Evolutionary conservation across 2,797 vertebrate species (phyloP).

Genomic region (Thalassophryne amazonica): DNA sequence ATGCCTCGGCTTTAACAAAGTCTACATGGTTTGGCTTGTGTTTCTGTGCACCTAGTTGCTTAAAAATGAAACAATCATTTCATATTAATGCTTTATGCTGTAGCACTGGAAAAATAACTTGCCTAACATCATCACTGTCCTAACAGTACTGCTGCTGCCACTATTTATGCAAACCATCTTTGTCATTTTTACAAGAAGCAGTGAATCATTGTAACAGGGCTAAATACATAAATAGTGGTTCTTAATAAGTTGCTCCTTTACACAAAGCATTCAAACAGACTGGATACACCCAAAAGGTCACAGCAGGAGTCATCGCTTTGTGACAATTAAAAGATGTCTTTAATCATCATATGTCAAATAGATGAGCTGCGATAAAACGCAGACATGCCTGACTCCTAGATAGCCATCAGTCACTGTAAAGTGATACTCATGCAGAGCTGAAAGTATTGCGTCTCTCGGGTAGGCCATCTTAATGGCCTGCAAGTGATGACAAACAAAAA

Average conservation of each 20-base stretch:
- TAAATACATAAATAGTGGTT: constrained; percentile 30
- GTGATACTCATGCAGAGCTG: constrained; percentile 43
- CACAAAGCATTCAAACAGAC: constrained; percentile 23
- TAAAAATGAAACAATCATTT: no score
- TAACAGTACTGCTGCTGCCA: neutral
- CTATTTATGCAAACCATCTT: constrained; percentile 15
- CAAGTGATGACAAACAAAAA: constrained; percentile 53
- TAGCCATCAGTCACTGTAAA: constrained; percentile 59
- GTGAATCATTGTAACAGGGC: neutral
- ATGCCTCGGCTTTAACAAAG: no score
- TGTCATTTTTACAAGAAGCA: neutral
- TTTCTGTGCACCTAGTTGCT: no score
- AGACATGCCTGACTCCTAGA: constrained; percentile 50
- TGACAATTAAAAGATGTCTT: constrained; percentile 50
- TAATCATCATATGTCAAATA: constrained; percentile 40
- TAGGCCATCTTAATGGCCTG: constrained; percentile 48
- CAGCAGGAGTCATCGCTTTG: constrained; percentile 25
- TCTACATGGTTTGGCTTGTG: no score
- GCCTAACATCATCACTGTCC: neutral
- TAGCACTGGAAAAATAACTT: no score
- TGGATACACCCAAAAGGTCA: constrained; percentile 10
- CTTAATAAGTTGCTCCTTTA: constrained; percentile 7
- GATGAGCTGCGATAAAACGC: constrained; percentile 22
- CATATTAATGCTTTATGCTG: no score
- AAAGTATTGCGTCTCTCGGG: constrained; percentile 27